A percentile compares a stretch with the other conserved stretches of the same genome.
phyloP scores from a whole-genome alignment of 2,113 vertebrate genomes.

The Erythrocercus mccallii region DNA sequence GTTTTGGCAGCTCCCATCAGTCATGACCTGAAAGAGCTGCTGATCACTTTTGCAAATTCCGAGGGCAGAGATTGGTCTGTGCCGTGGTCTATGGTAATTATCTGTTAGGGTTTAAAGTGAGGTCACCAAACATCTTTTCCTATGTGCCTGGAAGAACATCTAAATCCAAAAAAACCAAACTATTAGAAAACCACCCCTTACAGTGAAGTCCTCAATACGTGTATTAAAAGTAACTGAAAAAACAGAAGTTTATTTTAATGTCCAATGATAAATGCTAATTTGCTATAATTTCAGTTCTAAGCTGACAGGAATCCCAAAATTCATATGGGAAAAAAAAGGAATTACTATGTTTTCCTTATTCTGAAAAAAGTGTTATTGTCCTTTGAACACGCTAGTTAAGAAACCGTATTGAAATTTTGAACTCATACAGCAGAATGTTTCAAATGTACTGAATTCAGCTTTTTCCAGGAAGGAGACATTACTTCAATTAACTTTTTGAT shows the following conservation, averaged over 20 bases:
- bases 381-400: background rate
- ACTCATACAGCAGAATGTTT: background rate
- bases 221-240: background rate
- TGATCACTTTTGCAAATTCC: background rate
- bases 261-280: background rate
- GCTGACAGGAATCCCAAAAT: background rate
- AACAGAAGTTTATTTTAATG: background rate
- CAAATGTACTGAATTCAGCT: background rate
- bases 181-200: background rate
- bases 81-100: background rate
- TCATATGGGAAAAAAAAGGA: accelerated
- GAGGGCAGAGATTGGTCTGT: background rate
- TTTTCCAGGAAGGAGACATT: background rate
- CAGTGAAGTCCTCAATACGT: background rate
- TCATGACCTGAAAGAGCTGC: conserved; percentile 5
- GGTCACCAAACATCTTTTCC: background rate
- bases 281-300: background rate
- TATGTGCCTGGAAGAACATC: background rate
- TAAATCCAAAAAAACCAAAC: background rate
- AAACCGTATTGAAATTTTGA: background rate
- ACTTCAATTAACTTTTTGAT: background rate
- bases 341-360: background rate
- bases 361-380: background rate
- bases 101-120: background rate
- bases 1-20: conserved; percentile 6